Percentiles rank a stretch among this genome's conserved stretches.
These are phyloP conservation scores for Bothrops jararaca DNA, from an alignment of 2,113 vertebrate genomes.

Conservation along the genomic window DNA sequence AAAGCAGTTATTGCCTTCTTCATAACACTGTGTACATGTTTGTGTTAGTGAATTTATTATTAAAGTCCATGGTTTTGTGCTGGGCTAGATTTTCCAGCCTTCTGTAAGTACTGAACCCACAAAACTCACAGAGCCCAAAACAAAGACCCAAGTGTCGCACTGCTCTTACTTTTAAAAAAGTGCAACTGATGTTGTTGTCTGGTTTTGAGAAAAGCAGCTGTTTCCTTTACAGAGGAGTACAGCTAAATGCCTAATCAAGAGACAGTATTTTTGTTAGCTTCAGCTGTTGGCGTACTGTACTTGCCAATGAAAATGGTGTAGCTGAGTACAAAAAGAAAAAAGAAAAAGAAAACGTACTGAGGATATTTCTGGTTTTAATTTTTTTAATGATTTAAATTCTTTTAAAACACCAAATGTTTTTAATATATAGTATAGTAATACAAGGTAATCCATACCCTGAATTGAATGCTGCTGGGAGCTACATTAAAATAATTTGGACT, in stretches of 20 bases:
- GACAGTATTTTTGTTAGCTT: constrained; percentile 6
- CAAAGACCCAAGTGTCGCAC: not conserved
- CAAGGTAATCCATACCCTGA: not conserved
- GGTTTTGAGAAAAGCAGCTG: not conserved
- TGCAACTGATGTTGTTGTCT: not conserved
- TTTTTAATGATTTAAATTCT: not conserved
- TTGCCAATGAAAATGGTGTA: not conserved
- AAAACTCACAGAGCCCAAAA: not conserved
- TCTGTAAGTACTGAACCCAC: not conserved
- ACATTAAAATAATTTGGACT: not conserved
- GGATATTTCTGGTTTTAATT: not conserved
- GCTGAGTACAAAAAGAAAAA: not conserved
- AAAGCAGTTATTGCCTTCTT: not conserved
- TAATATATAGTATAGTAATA: not conserved
- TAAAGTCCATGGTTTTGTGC: not conserved
- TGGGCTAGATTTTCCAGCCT: not conserved
- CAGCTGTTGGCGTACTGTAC: not conserved
- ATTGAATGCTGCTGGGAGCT: not conserved
- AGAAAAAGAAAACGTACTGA: not conserved
- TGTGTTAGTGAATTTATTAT: not conserved
- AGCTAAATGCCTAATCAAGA: not conserved
- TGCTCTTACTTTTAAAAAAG: not conserved
- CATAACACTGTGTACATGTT: not conserved
- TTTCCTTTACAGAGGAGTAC: not conserved
- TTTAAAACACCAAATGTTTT: not conserved